Evolutionary conservation across 2,888 invertebrate species (phyloP), one percentile per base, ranked within the genome.

Genomic region (Leucophenga maculata): DNA sequence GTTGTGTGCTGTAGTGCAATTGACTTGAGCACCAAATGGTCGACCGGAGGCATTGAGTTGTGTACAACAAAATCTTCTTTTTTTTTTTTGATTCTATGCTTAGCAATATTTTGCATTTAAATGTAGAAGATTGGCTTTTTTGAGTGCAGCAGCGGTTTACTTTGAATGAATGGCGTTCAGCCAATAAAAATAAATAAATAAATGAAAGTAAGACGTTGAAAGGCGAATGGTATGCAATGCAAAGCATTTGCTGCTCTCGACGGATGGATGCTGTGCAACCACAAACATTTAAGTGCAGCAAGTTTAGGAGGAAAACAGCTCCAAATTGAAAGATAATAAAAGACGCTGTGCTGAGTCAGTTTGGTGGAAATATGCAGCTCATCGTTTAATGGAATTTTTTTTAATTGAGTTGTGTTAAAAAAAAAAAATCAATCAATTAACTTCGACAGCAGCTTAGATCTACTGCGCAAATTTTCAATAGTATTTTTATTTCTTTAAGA

Each of bases 151-250:
- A 8, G 50, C 50, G 50, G 50, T 50, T 50, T 50, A 50, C 18
- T 50, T 50, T 50, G 50, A 50, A 50, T 50, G 50, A n/a, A 50
- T 50, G 50, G 39, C 39, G 39, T 39, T 50, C 1, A 50, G 50
- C 50, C 50, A 50, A 50, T 50, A 50, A 50, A 50, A 50, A 50
- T 16, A 50, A 50, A 50, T 16, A 50, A 50, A 50, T 50, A 50
- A 50, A 50, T 50, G 50, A n/a, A 50, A 50, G 50, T 18, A 50
- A 50, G 50, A 50, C 8, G 50, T 50, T 50, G 18, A 50, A 50
- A 50, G 50, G 9, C 50, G 50, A n/a, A 50, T 11, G 50, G 16
- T 50, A 18, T 50, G 50, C 50, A 50, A 18, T 50, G 50, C 50
- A 50, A 50, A 46, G 26, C 26, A 26, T 26, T 26, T 39, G 39